Evolutionary conservation across 2,888 invertebrate species (phyloP).

Genomic region (Dione juno): DNA sequence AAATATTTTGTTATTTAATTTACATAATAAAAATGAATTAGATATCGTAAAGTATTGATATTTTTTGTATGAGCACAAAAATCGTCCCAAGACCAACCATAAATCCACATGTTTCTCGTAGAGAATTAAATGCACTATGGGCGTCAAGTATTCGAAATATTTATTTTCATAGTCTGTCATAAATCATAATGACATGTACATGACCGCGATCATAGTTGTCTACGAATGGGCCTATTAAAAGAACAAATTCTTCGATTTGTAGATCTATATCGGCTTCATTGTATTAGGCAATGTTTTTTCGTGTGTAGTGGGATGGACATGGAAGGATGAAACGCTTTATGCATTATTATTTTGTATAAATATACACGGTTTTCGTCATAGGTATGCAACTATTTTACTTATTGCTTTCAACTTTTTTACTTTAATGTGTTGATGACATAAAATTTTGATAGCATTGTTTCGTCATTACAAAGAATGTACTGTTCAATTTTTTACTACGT

Average conservation of each 20-base stretch:
- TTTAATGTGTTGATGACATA: background rate
- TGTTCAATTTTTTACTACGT: background rate
- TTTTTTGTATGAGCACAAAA: background rate
- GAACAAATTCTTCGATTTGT: conserved; percentile 33
- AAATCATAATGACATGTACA: conserved; percentile 33
- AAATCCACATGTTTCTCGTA: background rate
- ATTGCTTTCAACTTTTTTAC: background rate
- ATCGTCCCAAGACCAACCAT: background rate
- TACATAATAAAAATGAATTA: background rate
- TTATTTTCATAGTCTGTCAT: background rate
- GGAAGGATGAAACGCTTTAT: conserved; percentile 10
- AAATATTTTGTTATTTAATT: too few relatives aligned
- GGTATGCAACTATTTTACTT: background rate
- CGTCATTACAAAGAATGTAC: background rate
- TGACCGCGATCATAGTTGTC: conserved; percentile 20
- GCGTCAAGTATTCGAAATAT: background rate
- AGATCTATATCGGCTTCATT: conserved; percentile 37
- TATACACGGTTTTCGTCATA: background rate
- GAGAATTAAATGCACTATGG: background rate
- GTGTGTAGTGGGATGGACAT: conserved; percentile 34
- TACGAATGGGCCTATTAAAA: conserved; percentile 26
- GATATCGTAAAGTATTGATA: too few relatives aligned
- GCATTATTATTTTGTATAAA: too few relatives aligned
- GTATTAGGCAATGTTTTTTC: conserved; percentile 36
- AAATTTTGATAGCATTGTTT: conserved; percentile 15